These are phyloP conservation scores for Nymphicus hollandicus DNA, from an alignment of 2,113 vertebrate genomes.

Conservation along the genomic window DNA sequence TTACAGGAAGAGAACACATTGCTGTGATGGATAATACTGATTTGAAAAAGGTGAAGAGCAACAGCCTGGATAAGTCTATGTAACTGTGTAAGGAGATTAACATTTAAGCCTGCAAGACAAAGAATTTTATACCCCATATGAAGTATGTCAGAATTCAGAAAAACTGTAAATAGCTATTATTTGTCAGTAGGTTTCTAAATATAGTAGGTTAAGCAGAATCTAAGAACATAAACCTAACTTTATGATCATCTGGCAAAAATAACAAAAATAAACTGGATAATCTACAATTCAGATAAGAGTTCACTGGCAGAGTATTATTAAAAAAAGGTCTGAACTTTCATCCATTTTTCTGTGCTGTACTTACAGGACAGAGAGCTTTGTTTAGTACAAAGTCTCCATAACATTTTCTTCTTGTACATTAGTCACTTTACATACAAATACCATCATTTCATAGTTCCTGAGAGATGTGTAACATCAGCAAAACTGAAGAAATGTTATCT, in stretches of 20 bases:
- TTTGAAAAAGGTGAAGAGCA: not conserved
- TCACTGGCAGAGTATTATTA: not conserved
- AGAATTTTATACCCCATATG: not conserved
- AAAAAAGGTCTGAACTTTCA: not conserved
- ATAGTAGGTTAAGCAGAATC: not conserved
- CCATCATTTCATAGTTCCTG: not conserved
- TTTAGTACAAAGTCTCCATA: not conserved
- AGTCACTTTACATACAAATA: not conserved
- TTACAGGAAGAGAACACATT: not conserved
- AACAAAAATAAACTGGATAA: not conserved
- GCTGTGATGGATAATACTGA: not conserved
- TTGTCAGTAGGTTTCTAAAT: not conserved
- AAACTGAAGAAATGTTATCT: not conserved
- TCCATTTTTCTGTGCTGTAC: not conserved
- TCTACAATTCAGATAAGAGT: not conserved
- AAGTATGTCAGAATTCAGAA: not conserved
- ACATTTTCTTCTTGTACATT: accelerated
- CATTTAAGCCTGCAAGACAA: not conserved
- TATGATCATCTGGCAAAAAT: not conserved
- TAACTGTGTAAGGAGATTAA: not conserved
- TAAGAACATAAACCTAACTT: not conserved
- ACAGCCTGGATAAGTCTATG: not conserved
- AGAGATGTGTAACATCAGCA: not conserved
- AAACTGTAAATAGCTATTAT: not conserved
- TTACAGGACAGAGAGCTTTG: not conserved